Evolutionary conservation across 2,113 vertebrate species (phyloP).

Genomic region (Sitta europaea): DNA sequence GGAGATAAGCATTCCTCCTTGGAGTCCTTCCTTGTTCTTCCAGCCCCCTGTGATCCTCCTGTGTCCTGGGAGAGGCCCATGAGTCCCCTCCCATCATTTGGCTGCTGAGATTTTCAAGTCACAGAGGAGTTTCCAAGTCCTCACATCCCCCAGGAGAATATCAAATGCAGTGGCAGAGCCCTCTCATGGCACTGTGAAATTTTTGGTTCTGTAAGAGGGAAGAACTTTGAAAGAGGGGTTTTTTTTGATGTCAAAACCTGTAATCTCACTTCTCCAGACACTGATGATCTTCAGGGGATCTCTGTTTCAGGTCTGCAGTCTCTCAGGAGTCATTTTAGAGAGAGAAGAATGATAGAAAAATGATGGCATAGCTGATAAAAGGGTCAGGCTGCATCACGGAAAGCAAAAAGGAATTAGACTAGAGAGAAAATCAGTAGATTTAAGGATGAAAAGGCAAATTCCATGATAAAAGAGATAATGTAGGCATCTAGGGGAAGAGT

Average conservation of each 20-base stretch:
- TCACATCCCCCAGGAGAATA: neutral
- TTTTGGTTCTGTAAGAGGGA: neutral
- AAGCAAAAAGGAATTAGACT: neutral
- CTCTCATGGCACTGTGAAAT: neutral
- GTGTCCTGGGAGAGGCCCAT: neutral
- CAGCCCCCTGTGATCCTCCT: neutral
- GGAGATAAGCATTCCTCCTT: neutral
- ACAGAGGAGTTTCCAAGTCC: neutral
- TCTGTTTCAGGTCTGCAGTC: neutral
- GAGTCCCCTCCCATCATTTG: neutral
- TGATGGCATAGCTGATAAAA: neutral
- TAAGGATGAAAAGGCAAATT: conserved; percentile 12
- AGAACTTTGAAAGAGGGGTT: neutral
- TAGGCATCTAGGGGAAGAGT: neutral
- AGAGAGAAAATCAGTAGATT: neutral
- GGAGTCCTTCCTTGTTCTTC: neutral
- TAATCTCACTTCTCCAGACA: neutral
- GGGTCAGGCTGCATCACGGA: neutral
- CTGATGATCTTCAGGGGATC: neutral
- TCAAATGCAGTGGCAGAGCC: neutral
- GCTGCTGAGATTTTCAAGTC: neutral
- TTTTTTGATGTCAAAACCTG: neutral
- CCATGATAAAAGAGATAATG: neutral
- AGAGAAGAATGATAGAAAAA: neutral
- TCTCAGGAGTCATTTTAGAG: neutral